phyloP scores from a whole-genome alignment of 2,113 vertebrate species.

The Osmerus eperlanus region DNA sequence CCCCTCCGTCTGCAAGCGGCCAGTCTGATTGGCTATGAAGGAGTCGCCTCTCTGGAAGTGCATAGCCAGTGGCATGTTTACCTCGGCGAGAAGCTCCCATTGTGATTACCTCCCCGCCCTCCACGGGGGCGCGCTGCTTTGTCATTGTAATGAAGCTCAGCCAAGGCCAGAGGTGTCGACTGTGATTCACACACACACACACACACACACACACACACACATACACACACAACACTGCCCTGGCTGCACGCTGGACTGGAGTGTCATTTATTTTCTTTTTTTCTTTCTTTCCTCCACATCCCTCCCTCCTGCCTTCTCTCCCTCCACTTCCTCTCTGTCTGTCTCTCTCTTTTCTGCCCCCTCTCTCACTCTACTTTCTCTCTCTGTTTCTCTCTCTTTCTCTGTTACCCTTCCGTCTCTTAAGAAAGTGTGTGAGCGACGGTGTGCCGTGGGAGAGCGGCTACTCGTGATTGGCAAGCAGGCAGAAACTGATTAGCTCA shows the following conservation, averaged over 20 bases:
- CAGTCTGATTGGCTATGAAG: constrained; percentile 39
- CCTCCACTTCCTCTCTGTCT: constrained; percentile 21
- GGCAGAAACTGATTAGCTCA: constrained; percentile 56
- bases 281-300: constrained; percentile 11
- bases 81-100: constrained; percentile 43
- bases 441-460: constrained; percentile 37
- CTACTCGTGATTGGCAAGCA: constrained; percentile 47
- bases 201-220: constrained; percentile 8
- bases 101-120: constrained; percentile 24
- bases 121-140: constrained; percentile 49
- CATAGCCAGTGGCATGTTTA: constrained; percentile 39
- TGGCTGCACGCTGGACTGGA: constrained; percentile 31
- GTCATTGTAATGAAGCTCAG: constrained; percentile 69
- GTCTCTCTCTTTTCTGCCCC: constrained; percentile 7
- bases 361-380: constrained; percentile 13
- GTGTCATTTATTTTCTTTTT: constrained; percentile 8
- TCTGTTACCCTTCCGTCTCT: background rate
- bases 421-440: constrained; percentile 31
- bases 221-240: constrained; percentile 5
- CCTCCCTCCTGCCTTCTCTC: background rate
- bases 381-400: constrained; percentile 20
- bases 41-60: constrained; percentile 12
- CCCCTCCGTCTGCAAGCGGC: constrained; percentile 37
- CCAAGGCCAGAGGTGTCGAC: constrained; percentile 64
- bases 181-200: constrained; percentile 26